Evolutionary conservation across 1,140 invertebrate species (phyloP), one percentile per base, ranked within the genome.

Genomic region (Trachymyrmex septentrionalis): DNA sequence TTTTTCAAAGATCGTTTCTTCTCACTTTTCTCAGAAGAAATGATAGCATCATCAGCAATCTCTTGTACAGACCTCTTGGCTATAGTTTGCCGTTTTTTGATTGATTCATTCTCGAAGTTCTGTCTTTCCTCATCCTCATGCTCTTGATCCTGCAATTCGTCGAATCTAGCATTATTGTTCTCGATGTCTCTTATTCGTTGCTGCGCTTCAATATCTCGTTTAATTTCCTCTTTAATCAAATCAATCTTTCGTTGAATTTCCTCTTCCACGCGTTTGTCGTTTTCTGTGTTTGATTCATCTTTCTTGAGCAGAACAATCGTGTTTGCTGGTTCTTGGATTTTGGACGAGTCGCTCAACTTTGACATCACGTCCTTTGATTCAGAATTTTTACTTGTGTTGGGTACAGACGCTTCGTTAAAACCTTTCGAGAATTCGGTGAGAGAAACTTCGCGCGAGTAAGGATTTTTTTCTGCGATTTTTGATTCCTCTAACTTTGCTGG

Each of bases 181-280:
- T 88, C 86, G 67, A 93, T 92, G 24, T 88, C 86, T 9, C 67
- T 86, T 9, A 91, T 72, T 9, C 66, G 87, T 9, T 80, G 38
- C 0, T 88, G 90, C 30, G 85, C 71, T 21, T 90, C 92, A 9
- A 93, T 89, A 76, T 93, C 89, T 0, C 88, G 86, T 59, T 89
- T 89, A 5, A 94, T 91, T 48, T 93, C 88, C 12, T 93, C 90
- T 34, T 93, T 94, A 16, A 94, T 90, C 9, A 86, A 86, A 14
- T 92, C 90, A 53, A 93, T 93, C 87, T 90, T 93, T 24, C 89
- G 64, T 82, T 91, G 86, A 21, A 94, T 92, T 30, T 89, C 66
- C 1, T 91, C 76, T 55, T 92, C 90, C 14, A 91, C 88, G 4
- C 86, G 81, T 64, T 89, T 93, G 80, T 93, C 89, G 64, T 91